phyloP scores from a whole-genome alignment of 2,888 invertebrate genomes.

The Metallyticus violacea region DNA sequence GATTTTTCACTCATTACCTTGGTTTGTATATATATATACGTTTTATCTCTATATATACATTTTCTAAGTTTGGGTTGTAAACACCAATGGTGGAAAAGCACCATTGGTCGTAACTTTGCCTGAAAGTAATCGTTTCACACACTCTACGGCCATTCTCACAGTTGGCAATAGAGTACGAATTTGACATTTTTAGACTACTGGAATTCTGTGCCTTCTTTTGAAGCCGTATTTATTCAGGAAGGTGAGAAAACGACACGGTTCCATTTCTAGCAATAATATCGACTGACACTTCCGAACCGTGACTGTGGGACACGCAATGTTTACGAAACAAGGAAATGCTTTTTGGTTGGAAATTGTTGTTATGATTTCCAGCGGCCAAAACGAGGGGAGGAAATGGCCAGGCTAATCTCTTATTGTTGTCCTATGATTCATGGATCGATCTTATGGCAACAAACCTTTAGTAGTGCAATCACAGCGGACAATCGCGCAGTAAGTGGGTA shows the following conservation, averaged over 20 bases:
- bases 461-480: background rate
- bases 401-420: slow-evolving; percentile 1
- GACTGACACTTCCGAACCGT: background rate
- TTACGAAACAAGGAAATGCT: slow-evolving; percentile 13
- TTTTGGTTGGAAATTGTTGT: background rate
- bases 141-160: too few relatives aligned
- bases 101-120: too few relatives aligned
- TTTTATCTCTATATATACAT: too few relatives aligned
- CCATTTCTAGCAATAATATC: background rate
- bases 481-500: background rate
- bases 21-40: too few relatives aligned
- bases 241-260: background rate
- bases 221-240: background rate
- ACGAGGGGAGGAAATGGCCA: background rate
- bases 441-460: background rate
- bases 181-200: too few relatives aligned
- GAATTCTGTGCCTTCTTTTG: background rate
- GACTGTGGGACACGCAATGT: background rate
- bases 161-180: too few relatives aligned
- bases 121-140: too few relatives aligned
- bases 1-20: too few relatives aligned
- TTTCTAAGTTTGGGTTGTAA: too few relatives aligned
- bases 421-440: background rate
- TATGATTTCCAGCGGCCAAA: background rate
- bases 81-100: too few relatives aligned